Evolutionary conservation across 2,888 invertebrate genomes (phyloP).

Genomic region (Hydriomena furcata): DNA sequence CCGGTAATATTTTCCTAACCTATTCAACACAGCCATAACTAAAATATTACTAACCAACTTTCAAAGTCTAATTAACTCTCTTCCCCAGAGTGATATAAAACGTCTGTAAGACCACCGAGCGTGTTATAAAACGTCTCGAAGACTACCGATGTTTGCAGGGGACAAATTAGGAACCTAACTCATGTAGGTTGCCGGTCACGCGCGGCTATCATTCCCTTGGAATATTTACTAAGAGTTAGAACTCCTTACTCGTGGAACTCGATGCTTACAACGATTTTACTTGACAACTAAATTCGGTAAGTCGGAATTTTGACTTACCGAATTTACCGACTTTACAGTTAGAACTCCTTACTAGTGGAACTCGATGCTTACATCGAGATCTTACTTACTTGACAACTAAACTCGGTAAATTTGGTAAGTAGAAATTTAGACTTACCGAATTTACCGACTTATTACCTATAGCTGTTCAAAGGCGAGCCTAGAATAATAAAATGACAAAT

Average conservation of each 20-base stretch:
- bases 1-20: not conserved
- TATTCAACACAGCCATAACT: not conserved
- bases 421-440: no score
- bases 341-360: constrained; percentile 41
- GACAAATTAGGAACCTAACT: constrained; percentile 60
- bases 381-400: no score
- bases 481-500: no score
- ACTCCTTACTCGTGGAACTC: constrained; percentile 42
- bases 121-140: constrained; percentile 30
- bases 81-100: constrained; percentile 23
- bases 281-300: no score
- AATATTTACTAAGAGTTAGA: constrained; percentile 58
- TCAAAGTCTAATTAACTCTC: constrained; percentile 25
- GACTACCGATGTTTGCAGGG: constrained; percentile 44
- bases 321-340: no score
- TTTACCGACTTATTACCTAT: no score
- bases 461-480: no score
- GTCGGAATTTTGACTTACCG: no score
- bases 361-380: constrained; percentile 33
- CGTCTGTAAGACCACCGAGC: constrained; percentile 33
- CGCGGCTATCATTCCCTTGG: constrained; percentile 52
- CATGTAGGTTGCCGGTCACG: constrained; percentile 57
- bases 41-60: constrained; percentile 16
- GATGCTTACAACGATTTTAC: constrained; percentile 20
- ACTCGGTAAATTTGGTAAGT: no score